Evolutionary conservation across 2,888 invertebrate species (phyloP).

Genomic region (Macrophya annulata): DNA sequence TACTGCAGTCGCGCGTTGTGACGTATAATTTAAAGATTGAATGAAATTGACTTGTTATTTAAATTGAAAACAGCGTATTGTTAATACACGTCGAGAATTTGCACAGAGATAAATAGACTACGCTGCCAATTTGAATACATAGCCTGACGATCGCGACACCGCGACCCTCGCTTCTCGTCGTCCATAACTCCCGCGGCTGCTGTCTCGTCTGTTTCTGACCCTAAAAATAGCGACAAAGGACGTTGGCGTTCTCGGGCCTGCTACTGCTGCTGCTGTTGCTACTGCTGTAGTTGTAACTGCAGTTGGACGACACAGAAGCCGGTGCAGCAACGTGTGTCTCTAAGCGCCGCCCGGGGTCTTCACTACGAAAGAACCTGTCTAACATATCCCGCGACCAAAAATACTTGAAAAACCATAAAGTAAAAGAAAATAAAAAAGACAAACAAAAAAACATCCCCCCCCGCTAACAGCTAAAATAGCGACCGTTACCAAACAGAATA

Average conservation of each 20-base stretch:
- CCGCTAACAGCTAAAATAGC: slow-evolving; percentile 52
- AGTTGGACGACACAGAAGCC: slow-evolving; percentile 27
- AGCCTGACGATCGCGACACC: slow-evolving; percentile 42
- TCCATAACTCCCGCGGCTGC: slow-evolving; percentile 51
- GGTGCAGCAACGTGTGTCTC: slow-evolving; percentile 36
- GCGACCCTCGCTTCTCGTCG: slow-evolving; percentile 6
- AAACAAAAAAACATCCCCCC: slow-evolving; percentile 40
- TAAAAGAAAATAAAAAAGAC: no score
- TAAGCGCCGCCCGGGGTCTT: slow-evolving; percentile 31
- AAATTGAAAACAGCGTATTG: slow-evolving; percentile 36
- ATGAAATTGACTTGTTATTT: slow-evolving; percentile 33
- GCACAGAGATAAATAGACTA: background rate
- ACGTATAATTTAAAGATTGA: slow-evolving; percentile 28
- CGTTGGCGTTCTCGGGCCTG: slow-evolving; percentile 35
- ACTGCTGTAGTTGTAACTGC: slow-evolving; percentile 35
- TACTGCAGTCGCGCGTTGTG: background rate
- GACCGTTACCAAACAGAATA: slow-evolving; percentile 48
- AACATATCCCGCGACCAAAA: slow-evolving; percentile 45
- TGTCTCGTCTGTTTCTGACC: slow-evolving; percentile 43
- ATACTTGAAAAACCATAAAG: no score
- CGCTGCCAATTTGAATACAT: slow-evolving; percentile 41
- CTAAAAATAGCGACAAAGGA: slow-evolving; percentile 52
- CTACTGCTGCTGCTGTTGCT: background rate
- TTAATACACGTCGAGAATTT: slow-evolving; percentile 7
- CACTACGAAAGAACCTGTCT: slow-evolving; percentile 46